phyloP scores from a whole-genome alignment of 2,113 vertebrate genomes.

The Rhegmatorhina hoffmannsi region DNA sequence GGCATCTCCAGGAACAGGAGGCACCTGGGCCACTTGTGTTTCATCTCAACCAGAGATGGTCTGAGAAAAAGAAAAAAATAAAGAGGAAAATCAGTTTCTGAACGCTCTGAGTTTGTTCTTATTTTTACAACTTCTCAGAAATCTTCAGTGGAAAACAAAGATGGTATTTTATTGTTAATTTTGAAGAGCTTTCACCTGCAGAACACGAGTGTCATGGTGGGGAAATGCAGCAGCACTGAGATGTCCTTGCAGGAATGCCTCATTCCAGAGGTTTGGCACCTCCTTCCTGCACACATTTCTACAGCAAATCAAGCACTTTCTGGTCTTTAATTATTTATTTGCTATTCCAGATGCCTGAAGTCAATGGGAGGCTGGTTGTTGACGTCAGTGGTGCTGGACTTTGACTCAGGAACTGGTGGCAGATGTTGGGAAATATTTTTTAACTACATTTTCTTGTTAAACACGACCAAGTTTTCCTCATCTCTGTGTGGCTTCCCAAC shows the following conservation, averaged over 20 bases:
- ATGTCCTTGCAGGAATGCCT: background rate
- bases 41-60: background rate
- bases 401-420: background rate
- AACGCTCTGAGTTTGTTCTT: background rate
- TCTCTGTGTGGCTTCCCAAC: background rate
- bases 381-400: background rate
- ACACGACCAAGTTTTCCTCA: background rate
- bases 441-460: background rate
- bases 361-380: background rate
- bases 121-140: background rate
- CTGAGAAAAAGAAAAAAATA: background rate
- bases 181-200: background rate
- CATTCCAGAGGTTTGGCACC: rapidly evolving
- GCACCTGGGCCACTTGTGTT: background rate
- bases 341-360: background rate
- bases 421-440: background rate
- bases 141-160: background rate
- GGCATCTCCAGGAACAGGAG: rapidly evolving
- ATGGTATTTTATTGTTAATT: background rate
- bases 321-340: background rate
- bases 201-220: background rate
- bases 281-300: background rate
- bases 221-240: background rate
- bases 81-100: background rate
- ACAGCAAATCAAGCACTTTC: background rate